These are phyloP conservation scores for Thamnaconus septentrionalis DNA, from an alignment of 2,113 vertebrate genomes.

Conservation along the genomic window DNA sequence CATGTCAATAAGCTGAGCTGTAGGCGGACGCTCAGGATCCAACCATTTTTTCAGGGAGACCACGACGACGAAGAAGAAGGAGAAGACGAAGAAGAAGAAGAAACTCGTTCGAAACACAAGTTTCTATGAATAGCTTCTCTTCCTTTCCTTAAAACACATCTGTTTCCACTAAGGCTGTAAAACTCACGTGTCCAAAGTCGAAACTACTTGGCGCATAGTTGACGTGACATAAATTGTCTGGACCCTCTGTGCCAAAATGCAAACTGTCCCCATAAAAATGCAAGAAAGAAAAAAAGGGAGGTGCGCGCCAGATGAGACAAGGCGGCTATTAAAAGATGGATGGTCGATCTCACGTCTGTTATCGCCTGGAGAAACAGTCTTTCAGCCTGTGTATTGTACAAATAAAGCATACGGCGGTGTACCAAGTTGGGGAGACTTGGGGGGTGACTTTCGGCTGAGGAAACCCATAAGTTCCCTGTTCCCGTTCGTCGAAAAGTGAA, in stretches of 20 bases:
- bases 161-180: slow-evolving; percentile 33
- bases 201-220: slow-evolving; percentile 38
- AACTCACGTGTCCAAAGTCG: slow-evolving; percentile 22
- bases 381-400: background rate
- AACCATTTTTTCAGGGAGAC: too few species aligned
- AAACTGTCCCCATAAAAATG: slow-evolving; percentile 22
- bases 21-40: too few species aligned
- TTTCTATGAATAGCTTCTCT: slow-evolving; percentile 18
- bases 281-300: too few species aligned
- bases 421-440: too few species aligned
- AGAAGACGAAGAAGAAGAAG: background rate
- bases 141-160: slow-evolving; percentile 31
- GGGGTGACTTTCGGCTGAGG: too few species aligned
- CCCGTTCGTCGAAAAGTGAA: too few species aligned
- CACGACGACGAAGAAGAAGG: too few species aligned
- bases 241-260: slow-evolving; percentile 29
- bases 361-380: background rate
- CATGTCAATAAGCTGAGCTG: too few species aligned
- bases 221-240: slow-evolving; percentile 35
- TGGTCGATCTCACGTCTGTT: slow-evolving; percentile 1
- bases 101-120: background rate
- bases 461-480: too few species aligned
- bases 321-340: slow-evolving; percentile 12
- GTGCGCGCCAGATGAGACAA: slow-evolving; percentile 10
- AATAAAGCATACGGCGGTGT: too few species aligned